phyloP scores from a whole-genome alignment of 2,797 vertebrate genomes.

The Leptatherina wallacei region DNA sequence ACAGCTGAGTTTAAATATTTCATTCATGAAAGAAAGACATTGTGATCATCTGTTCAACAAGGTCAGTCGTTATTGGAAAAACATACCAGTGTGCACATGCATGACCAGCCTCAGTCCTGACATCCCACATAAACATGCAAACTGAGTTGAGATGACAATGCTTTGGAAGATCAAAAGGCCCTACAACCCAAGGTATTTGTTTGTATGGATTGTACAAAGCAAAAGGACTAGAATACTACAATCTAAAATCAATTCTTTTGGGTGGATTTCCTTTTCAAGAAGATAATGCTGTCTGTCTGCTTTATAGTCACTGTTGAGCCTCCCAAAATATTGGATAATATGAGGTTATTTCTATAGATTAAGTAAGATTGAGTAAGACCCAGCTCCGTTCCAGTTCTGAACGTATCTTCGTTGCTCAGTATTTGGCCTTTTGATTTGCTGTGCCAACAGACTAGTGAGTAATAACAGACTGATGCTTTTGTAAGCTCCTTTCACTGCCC shows the following conservation, averaged over 20 bases:
- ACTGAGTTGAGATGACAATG: not conserved
- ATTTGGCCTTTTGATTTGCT: conserved; percentile 35
- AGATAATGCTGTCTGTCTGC: conserved; percentile 27
- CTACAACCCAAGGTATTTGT: not conserved
- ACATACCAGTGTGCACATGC: not conserved
- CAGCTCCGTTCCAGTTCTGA: conserved; percentile 11
- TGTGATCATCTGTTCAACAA: no score
- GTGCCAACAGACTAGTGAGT: conserved; percentile 41
- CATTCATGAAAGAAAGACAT: not conserved
- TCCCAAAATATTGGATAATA: conserved; percentile 28
- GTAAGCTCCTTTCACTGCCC: conserved; percentile 45
- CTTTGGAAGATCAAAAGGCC: not conserved
- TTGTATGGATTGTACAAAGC: not conserved
- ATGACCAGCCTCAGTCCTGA: no score
- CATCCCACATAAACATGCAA: not conserved
- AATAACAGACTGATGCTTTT: conserved; percentile 41
- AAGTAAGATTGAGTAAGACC: conserved; percentile 28
- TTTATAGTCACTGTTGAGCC: conserved; percentile 23
- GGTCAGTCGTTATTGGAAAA: not conserved
- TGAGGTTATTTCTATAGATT: conserved; percentile 50
- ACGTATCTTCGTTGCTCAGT: conserved; percentile 23
- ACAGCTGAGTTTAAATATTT: not conserved
- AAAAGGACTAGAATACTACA: not conserved
- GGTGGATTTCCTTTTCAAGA: conserved; percentile 25
- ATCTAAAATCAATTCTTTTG: conserved; percentile 3